Conservation (phyloP, 1,140 invertebrate species). For the Paracyclopina nana region DNA sequence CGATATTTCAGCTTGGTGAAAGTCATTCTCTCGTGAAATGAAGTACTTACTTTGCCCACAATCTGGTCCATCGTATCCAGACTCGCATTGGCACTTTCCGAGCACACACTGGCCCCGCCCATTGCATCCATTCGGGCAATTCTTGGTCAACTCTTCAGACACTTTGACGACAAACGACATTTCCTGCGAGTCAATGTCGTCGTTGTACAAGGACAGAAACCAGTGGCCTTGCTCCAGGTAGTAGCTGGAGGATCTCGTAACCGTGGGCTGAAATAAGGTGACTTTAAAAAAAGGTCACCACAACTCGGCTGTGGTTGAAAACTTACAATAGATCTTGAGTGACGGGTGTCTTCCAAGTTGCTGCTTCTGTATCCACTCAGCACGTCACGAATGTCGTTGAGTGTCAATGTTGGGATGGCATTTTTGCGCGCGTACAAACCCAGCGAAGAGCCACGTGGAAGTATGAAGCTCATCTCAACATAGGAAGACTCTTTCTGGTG, state of each 20-base stretch:
- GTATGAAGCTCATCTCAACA: constrained; percentile 8
- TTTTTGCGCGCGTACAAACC: constrained; percentile 14
- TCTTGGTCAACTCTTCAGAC: constrained; percentile 36
- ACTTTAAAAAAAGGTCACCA: background rate
- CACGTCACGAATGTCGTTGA: constrained; percentile 15
- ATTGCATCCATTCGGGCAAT: constrained; percentile 85
- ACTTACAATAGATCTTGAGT: background rate
- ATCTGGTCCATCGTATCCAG: constrained; percentile 86
- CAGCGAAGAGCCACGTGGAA: constrained; percentile 15
- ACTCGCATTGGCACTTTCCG: constrained; percentile 81
- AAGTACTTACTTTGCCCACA: constrained; percentile 85
- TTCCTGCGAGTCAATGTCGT: constrained; percentile 47
- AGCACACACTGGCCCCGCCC: constrained; percentile 87
- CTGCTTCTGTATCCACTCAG: constrained; percentile 2
- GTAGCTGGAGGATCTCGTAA: constrained; percentile 2
- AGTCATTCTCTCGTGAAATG: too few relatives aligned
- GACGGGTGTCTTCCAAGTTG: background rate
- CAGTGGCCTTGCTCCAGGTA: constrained; percentile 87
- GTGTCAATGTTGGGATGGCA: constrained; percentile 15
- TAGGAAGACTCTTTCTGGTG: constrained; percentile 11
- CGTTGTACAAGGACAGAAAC: constrained; percentile 91
- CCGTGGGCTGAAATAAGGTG: constrained; percentile 5
- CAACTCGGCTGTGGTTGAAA: background rate
- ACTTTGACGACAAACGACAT: constrained; percentile 22
- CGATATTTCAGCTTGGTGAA: too few relatives aligned